Evolutionary conservation across 1,140 invertebrate species (phyloP).

Genomic region (Latrodectus geometricus): DNA sequence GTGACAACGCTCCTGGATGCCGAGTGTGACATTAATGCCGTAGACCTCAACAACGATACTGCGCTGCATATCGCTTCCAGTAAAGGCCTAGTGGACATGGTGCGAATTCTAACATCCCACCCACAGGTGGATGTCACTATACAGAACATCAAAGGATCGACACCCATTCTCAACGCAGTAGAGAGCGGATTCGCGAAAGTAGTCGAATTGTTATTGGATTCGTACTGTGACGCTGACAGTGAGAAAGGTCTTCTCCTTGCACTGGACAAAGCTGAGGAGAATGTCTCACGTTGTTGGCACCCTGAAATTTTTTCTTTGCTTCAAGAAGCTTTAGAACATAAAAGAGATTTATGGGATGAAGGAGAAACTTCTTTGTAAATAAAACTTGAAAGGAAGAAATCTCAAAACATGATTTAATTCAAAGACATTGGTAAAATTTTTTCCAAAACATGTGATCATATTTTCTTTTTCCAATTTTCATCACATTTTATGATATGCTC

Average conservation of each 20-base stretch:
- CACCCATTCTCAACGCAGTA: slow-evolving; percentile 64
- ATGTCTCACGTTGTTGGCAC: slow-evolving; percentile 29
- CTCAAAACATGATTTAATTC: no score
- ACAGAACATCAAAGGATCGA: slow-evolving; percentile 64
- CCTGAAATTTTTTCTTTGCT: slow-evolving; percentile 47
- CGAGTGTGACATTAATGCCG: slow-evolving; percentile 62
- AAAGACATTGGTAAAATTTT: no score
- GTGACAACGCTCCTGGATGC: slow-evolving; percentile 50
- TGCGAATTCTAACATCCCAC: slow-evolving; percentile 64
- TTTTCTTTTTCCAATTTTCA: no score
- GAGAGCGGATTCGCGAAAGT: slow-evolving; percentile 64
- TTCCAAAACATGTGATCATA: no score
- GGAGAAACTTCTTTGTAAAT: slow-evolving; percentile 51
- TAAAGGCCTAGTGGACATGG: slow-evolving; percentile 65
- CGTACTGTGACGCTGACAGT: slow-evolving; percentile 24
- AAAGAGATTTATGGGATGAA: slow-evolving; percentile 54
- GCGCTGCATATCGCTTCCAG: slow-evolving; percentile 66
- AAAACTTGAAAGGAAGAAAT: background rate
- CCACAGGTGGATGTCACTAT: slow-evolving; percentile 64
- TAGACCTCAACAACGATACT: slow-evolving; percentile 66
- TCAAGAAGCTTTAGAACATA: slow-evolving; percentile 50
- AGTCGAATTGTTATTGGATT: slow-evolving; percentile 63
- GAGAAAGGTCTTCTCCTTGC: slow-evolving; percentile 36
- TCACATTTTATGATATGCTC: no score
- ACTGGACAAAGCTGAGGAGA: slow-evolving; percentile 42